Evolutionary conservation across 2,113 vertebrate genomes (phyloP), one percentile per base, ranked within the genome.

Genomic region (Psettodes erumei): DNA sequence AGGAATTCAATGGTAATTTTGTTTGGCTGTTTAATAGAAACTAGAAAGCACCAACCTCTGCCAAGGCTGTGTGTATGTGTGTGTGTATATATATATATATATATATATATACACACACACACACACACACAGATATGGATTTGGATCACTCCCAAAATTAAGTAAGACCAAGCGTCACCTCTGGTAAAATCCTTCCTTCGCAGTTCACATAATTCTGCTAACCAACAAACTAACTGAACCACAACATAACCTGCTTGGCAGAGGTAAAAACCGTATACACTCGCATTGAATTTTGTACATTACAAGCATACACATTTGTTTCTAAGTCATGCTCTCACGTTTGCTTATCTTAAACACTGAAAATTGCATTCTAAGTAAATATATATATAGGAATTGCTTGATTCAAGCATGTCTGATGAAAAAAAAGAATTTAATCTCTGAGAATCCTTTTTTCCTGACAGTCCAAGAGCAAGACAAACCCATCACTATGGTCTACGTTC

Each of bases 401-500:
- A 45, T 40, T 51, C 2, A 35, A 67, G 8, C 32, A 27, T n/a
- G 2, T 56, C 68, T 43, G 28, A 45, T 61, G 3, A 23, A 33
- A 16, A 32, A 6, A 30, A 32, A 3, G 0, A 21, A 1, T 40
- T 27, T 19, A 4, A 48, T 79, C 8, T 45, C 27, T 62, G 16
- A 33, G 55, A 4, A 2, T 71, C 3, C 37, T 43, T 68, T 74
- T 92, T 71, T 90, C 71, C 87, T 75, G 89, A 69, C 91, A 99
- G 97, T 67, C 73, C 95, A 97, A 93, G 96, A 96, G 69, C 84
- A 93, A 74, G 95, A 87, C 67, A 95, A 95, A 21, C 95, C 96
- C 71, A 91, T 96, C 89, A 94, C 95, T 55, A 94, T 99, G 92
- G 97, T 98, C 35, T 99, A 99, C 43, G 98, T 99, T 59, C 98